These are phyloP conservation scores for Anolis sagrei DNA, from an alignment of 2,113 vertebrate species.

Conservation along the genomic window DNA sequence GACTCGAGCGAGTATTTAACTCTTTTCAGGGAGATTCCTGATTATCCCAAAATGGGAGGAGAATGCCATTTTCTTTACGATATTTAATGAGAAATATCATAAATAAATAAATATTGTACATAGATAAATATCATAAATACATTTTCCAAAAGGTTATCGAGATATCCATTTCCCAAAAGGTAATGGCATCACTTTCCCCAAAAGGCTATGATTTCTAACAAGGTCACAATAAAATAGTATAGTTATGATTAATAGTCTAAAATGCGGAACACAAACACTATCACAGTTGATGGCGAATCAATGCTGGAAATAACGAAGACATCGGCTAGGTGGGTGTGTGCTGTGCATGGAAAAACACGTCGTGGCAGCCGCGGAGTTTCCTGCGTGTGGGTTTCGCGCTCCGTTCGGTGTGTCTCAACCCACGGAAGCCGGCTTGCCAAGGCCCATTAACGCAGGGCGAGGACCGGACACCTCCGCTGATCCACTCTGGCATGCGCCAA, in stretches of 20 bases:
- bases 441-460: constrained; percentile 77
- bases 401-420: not conserved
- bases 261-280: not conserved
- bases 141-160: too few relatives aligned
- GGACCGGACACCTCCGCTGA: constrained; percentile 79
- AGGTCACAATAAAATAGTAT: too few relatives aligned
- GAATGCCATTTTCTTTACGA: too few relatives aligned
- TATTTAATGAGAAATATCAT: too few relatives aligned
- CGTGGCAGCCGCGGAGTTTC: fast-evolving
- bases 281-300: constrained; percentile 13
- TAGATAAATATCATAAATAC: too few relatives aligned
- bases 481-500: constrained; percentile 78
- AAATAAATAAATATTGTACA: too few relatives aligned
- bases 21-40: too few relatives aligned
- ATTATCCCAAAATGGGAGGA: too few relatives aligned
- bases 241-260: not conserved
- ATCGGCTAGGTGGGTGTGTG: constrained; percentile 1
- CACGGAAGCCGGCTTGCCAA: constrained; percentile 44
- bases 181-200: too few relatives aligned
- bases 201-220: too few relatives aligned
- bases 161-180: too few relatives aligned
- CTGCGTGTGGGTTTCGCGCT: not conserved
- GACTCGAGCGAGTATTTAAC: too few relatives aligned
- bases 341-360: constrained; percentile 23
- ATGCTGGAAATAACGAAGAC: not conserved